These are phyloP conservation scores for Nycticorax nycticorax DNA, from an alignment of 2,113 vertebrate species.

Conservation along the genomic window DNA sequence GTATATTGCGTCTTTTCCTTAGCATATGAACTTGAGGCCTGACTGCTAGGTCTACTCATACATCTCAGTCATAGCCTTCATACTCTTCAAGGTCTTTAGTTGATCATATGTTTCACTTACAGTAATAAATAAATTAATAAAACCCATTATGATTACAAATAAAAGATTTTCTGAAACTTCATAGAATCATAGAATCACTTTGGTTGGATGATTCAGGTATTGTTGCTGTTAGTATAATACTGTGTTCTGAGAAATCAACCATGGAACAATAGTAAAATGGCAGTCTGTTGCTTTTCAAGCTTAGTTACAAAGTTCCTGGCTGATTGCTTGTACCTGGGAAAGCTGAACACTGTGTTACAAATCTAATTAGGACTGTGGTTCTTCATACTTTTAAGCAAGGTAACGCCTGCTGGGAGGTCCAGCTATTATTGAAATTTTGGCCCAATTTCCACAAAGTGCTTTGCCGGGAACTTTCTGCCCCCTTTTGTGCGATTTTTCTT, in stretches of 20 bases:
- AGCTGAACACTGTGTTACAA: neutral
- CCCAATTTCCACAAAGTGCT: neutral
- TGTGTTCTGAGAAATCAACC: neutral
- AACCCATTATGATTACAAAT: neutral
- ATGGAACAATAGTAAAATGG: neutral
- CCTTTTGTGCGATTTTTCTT: neutral
- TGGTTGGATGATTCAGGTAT: too few species aligned
- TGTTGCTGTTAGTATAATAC: neutral
- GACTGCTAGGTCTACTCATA: neutral
- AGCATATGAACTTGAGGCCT: neutral
- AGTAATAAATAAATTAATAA: neutral
- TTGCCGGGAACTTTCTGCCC: neutral
- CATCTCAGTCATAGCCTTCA: neutral
- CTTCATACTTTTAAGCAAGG: neutral
- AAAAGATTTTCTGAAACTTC: neutral
- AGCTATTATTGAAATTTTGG: neutral
- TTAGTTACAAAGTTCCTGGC: neutral
- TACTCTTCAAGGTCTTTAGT: neutral
- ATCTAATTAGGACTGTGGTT: neutral
- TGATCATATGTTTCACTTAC: neutral
- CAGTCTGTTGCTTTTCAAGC: neutral
- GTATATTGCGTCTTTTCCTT: neutral
- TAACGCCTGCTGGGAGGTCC: neutral
- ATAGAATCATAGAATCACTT: too few species aligned
- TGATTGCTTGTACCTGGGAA: neutral